These are phyloP conservation scores for Eutrigla gurnardus DNA, from an alignment of 2,797 vertebrate species.

Conservation along the genomic window DNA sequence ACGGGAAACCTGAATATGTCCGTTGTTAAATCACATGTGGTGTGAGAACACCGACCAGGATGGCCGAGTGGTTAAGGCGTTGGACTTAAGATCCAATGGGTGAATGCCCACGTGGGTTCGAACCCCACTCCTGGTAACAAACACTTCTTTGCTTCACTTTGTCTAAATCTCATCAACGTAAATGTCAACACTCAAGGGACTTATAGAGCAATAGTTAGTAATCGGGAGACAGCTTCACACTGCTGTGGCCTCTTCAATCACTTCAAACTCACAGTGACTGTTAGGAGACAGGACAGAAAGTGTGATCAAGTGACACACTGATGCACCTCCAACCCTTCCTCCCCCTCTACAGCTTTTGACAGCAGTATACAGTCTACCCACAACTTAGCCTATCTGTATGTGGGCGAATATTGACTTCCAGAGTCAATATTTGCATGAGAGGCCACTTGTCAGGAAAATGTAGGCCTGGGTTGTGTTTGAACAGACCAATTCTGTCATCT, in stretches of 20 bases:
- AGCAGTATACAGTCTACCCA: no score
- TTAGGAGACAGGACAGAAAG: no score
- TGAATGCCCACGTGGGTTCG: not conserved
- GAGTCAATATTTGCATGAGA: no score
- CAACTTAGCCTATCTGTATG: not conserved
- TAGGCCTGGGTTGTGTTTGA: no score
- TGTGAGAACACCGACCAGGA: not conserved
- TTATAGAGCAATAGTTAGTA: not conserved
- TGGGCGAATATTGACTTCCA: not conserved
- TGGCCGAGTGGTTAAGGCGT: slow-evolving; percentile 29
- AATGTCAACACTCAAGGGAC: not conserved
- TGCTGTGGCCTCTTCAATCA: no score
- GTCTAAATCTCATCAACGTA: not conserved
- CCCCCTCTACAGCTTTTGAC: not conserved
- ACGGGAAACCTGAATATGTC: no score
- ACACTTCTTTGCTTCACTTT: no score
- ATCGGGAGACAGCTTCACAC: not conserved
- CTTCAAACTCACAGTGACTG: no score
- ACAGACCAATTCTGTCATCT: no score
- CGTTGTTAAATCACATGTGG: no score
- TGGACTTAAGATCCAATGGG: slow-evolving; percentile 21
- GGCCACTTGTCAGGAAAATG: no score
- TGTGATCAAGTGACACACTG: no score
- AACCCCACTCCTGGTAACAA: slow-evolving; percentile 14
- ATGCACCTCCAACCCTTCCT: not conserved